A percentile compares a stretch with the other conserved stretches of the same genome.
Evolutionary conservation across 1,140 invertebrate species (phyloP).

Genomic region (Caenorhabditis remanei): DNA sequence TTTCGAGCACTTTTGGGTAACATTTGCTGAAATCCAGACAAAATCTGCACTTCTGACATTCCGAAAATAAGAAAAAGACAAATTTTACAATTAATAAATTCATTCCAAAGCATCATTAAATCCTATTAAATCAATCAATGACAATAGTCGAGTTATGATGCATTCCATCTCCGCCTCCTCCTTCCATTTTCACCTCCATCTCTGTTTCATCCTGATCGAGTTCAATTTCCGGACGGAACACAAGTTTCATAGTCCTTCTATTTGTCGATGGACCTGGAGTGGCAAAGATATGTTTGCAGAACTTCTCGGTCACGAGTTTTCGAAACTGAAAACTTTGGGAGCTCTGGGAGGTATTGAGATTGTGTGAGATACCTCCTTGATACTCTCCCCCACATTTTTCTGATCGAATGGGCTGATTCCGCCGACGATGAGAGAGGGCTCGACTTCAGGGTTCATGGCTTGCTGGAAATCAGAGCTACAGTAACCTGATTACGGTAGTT

Average conservation of each 20-base stretch:
- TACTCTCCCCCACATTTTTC: background rate
- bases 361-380: background rate
- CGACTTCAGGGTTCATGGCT: background rate
- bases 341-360: background rate
- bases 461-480: background rate
- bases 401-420: constrained; percentile 16
- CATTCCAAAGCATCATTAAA: too few species aligned
- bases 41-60: too few species aligned
- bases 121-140: background rate
- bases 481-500: background rate
- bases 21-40: too few species aligned
- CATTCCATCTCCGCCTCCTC: background rate
- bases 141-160: background rate
- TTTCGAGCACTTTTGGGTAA: too few species aligned
- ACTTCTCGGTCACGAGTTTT: background rate
- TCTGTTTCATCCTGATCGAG: background rate
- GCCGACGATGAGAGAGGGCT: background rate
- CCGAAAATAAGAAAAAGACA: too few species aligned
- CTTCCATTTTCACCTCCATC: background rate
- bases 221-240: background rate
- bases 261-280: background rate
- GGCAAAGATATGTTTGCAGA: background rate
- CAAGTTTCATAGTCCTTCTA: background rate
- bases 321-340: background rate
- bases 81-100: too few species aligned